Base-by-base conservation (phyloP, 2,113 vertebrate species). In the Choloepus hoffmanni region DNA sequence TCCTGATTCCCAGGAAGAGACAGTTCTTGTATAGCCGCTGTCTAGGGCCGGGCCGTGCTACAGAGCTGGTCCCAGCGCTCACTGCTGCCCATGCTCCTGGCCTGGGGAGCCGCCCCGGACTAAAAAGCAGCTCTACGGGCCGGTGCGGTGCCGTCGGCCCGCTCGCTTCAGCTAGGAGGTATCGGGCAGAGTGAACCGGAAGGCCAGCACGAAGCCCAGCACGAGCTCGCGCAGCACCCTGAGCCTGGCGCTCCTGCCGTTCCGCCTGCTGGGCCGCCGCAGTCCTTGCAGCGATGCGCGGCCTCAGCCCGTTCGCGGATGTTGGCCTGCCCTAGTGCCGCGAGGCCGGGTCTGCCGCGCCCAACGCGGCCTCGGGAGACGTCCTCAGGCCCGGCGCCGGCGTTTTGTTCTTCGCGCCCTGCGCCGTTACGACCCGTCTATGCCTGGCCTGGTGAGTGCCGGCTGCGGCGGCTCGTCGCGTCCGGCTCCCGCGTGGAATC, bases 1-100 rank as follows among this genome's bases (percentile, higher is more conserved):
- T 99, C 99, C 99, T 99, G 77, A 99, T 99, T 83, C 99, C 99
- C 48, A 99, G 99, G 97, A 99, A 99, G 65, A 99, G 98, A 96
- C 99, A 99, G 97, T 97, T 98, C 16, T 97, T 98, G 84, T 97
- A 94, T 89, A 72, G 19, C 90, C 92, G 45, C 84, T 93, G 1
- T 93, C 96, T 7, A 87, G 81, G 78, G 91, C 82, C 33, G 86
- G n/a, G 79, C 94, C 72, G 50, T n/a, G 90, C 90, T 89, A 98
- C 99, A 98, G 24, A 97, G 90, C 19, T 96, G 90, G 63, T 82
- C 97, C 65, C 98, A 98, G n/a, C 96, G 98, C 97, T 97, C 94
- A 33, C 98, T 98, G 58, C 97, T 97, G 7, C 97, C 98, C 53
- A 92, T 65, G 82, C 98, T 87, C 88, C 97, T 96, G 97, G 11